Percentiles rank a stretch among this genome's conserved stretches.
These are phyloP conservation scores for Dasypus novemcinctus DNA, from an alignment of 2,113 vertebrate species.

Conservation along the genomic window DNA sequence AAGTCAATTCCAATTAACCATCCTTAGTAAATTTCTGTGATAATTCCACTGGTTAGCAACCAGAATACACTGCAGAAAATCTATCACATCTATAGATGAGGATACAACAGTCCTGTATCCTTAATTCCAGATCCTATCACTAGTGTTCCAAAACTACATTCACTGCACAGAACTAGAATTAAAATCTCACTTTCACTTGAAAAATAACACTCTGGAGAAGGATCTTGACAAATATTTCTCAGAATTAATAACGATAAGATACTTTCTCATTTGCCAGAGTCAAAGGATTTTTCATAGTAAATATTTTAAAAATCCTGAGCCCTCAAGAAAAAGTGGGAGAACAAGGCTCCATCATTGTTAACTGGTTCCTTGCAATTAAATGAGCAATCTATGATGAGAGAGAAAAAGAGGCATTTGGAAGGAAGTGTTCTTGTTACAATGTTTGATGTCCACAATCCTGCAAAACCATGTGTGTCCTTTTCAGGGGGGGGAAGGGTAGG, in stretches of 20 bases:
- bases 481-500: fast-evolving
- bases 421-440: neutral
- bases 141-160: neutral
- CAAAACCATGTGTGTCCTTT: neutral
- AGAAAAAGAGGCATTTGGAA: neutral
- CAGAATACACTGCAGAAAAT: neutral
- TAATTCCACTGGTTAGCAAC: neutral
- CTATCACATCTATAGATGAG: neutral
- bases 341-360: neutral
- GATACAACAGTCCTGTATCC: neutral
- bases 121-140: neutral
- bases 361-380: neutral
- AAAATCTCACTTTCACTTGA: neutral
- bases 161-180: neutral
- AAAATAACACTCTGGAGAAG: neutral
- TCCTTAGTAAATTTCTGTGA: neutral
- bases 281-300: neutral
- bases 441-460: neutral
- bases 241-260: neutral
- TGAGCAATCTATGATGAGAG: neutral
- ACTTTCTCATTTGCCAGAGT: neutral
- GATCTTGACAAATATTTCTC: neutral
- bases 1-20: neutral
- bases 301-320: neutral
- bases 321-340: neutral